Evolutionary conservation across 1,140 invertebrate genomes (phyloP), one percentile per base, ranked within the genome.

Genomic region (Lithobius niger): DNA sequence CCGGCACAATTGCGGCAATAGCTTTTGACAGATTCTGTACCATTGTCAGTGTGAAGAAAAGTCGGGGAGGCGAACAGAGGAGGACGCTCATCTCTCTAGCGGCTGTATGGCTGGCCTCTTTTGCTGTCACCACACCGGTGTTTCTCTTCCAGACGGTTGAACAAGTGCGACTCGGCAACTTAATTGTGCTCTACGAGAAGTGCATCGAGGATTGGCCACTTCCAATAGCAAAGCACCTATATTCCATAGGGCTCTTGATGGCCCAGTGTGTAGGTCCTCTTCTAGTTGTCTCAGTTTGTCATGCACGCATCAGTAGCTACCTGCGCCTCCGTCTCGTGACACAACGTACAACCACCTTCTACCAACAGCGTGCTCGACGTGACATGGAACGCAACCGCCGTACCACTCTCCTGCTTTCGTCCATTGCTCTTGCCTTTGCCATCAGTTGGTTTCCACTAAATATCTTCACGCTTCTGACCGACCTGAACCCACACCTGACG

Each of bases 1-100:
- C 77, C 3, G 75, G 76, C 19, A 79, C 77, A 48, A 78, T 80
- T 26, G 77, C 76, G 0, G 77, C 74, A 18, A 80, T 80, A 21
- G 78, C 79, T 1, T 63, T 79, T 0, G 78, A 80, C 61, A 68
- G 78, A n/a, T 78, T 72, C 57, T 66, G 75, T 61, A 74, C 76
- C 15, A 77, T 79, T 61, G 74, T 78, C 6, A 36, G 31, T 36
- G 6, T 36, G 31, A 10, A 6, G 6, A 6, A n/a, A n/a, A n/a
- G 31, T 6, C 31, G n/a, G 31, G n/a, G n/a, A n/a, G 6, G n/a
- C n/a, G 31, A 36, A 10, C 6, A 36, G n/a, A n/a, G 6, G n/a
- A 6, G 31, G n/a, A n/a, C n/a, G 31, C 6, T 36, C 6, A n/a
- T 67, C 3, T 67, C 71, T 3, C 71, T 77, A 25, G 65, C 72